A percentile compares a stretch with the other conserved stretches of the same genome.
phyloP scores from a whole-genome alignment of 2,888 invertebrate species.

The Fragum fragum region DNA sequence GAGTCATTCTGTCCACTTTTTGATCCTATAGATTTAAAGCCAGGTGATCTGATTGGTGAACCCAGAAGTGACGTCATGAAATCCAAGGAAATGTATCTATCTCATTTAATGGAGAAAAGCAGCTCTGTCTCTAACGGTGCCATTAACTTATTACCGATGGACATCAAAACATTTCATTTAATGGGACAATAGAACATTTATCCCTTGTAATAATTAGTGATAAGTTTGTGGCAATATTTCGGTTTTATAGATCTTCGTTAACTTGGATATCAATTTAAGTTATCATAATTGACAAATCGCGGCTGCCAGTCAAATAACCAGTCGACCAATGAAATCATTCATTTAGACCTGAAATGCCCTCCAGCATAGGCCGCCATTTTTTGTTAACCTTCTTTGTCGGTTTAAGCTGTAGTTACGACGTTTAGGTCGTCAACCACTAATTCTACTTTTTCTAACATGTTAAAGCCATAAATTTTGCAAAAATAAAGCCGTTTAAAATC shows the following conservation, averaged over 20 bases:
- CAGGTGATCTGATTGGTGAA: slow-evolving; percentile 33
- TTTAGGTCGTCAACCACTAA: no score
- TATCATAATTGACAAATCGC: background rate
- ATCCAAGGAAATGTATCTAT: slow-evolving; percentile 54
- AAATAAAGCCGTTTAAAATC: no score
- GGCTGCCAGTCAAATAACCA: no score
- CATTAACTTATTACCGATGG: slow-evolving; percentile 53
- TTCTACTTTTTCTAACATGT: background rate
- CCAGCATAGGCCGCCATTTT: no score
- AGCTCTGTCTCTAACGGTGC: background rate
- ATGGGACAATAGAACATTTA: no score
- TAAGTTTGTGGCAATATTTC: background rate
- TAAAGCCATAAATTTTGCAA: background rate
- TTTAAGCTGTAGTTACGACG: no score
- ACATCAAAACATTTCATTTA: slow-evolving; percentile 61
- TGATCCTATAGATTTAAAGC: slow-evolving; percentile 34
- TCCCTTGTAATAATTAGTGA: no score
- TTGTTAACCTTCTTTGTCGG: no score
- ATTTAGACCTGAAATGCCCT: no score
- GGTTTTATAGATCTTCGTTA: background rate
- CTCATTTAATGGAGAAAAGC: slow-evolving; percentile 47
- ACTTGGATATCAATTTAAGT: background rate
- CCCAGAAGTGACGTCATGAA: background rate
- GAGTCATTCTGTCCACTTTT: slow-evolving; percentile 45
- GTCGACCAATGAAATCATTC: no score